Percentiles rank a stretch among this genome's conserved stretches.
phyloP scores from a whole-genome alignment of 2,888 invertebrate species.

The Troides aeacus region DNA sequence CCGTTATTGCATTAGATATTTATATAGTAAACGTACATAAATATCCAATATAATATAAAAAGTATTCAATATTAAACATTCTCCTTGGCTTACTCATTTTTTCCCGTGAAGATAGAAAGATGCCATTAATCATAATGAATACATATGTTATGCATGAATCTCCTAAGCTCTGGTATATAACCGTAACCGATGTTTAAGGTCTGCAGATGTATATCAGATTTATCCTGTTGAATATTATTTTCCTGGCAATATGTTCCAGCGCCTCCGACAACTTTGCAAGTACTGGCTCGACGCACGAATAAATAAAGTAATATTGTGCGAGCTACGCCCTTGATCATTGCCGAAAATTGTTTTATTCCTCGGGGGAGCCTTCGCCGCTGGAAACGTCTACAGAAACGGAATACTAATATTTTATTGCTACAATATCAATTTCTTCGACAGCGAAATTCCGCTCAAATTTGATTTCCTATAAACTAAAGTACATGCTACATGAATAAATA shows the following conservation, averaged over 20 bases:
- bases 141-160: background rate
- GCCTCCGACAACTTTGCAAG: slow-evolving; percentile 13
- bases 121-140: no score
- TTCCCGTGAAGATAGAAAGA: no score
- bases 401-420: slow-evolving; percentile 6
- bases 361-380: background rate
- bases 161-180: background rate
- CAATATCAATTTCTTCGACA: slow-evolving; percentile 1
- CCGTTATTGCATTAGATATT: no score
- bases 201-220: background rate
- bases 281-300: slow-evolving; percentile 22
- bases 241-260: slow-evolving; percentile 1
- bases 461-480: background rate
- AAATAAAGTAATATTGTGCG: slow-evolving; percentile 22
- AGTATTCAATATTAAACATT: no score
- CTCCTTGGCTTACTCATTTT: no score
- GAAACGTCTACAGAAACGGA: background rate
- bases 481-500: background rate
- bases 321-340: slow-evolving; percentile 13
- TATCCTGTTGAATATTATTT: slow-evolving; percentile 12
- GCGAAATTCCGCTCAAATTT: background rate
- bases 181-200: no score
- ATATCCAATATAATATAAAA: no score
- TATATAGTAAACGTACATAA: no score
- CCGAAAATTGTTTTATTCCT: slow-evolving; percentile 22